Evolutionary conservation across 2,113 vertebrate species (phyloP).

Genomic region (Coptodon rendalli): DNA sequence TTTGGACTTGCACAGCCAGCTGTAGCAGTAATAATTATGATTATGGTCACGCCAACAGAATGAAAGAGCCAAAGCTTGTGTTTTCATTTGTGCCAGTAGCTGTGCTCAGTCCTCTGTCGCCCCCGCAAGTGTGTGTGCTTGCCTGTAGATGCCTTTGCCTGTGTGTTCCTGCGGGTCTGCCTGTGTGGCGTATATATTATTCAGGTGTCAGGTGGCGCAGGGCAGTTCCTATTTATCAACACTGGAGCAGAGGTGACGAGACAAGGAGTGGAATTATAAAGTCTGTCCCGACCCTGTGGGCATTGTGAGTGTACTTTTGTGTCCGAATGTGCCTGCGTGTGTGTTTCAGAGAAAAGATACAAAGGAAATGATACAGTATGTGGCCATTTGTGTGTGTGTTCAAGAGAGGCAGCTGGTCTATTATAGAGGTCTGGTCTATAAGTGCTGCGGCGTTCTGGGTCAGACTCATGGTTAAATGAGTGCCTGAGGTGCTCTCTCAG

Average conservation of each 20-base stretch:
- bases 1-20: not conserved
- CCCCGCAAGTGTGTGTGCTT: not conserved
- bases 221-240: conserved; percentile 19
- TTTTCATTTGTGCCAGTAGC: not conserved
- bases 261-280: conserved; percentile 24
- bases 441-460: not conserved
- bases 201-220: conserved; percentile 6
- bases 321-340: not conserved
- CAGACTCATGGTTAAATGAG: not conserved
- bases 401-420: not conserved
- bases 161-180: not conserved
- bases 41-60: not conserved
- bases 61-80: not conserved
- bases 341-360: not conserved
- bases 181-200: conserved; percentile 20
- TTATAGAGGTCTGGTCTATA: conserved; percentile 3
- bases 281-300: not conserved
- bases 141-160: not conserved
- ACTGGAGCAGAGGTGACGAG: conserved; percentile 1
- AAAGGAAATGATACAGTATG: not conserved
- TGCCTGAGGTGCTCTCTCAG: not conserved
- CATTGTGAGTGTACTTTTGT: not conserved
- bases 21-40: not conserved
- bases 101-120: not conserved
- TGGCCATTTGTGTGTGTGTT: not conserved